phyloP scores from a whole-genome alignment of 2,113 vertebrate genomes.

The Phainopepla nitens region DNA sequence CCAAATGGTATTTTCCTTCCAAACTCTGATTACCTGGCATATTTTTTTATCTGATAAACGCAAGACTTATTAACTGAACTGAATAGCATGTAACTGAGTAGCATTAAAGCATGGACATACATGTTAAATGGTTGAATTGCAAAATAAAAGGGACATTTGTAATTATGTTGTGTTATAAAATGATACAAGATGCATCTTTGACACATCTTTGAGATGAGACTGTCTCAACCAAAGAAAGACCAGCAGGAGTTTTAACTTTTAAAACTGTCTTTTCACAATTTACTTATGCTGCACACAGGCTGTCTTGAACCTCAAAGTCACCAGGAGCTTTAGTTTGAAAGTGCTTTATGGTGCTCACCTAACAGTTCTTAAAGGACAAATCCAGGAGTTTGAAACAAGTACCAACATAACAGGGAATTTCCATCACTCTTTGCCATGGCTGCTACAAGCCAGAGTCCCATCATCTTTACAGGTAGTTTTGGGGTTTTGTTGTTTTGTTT shows the following conservation, averaged over 20 bases:
- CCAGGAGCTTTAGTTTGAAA: conserved; percentile 49
- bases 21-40: neutral
- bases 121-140: neutral
- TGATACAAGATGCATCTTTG: neutral
- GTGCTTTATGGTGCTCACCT: conserved; percentile 58
- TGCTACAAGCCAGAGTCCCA: conserved; percentile 66
- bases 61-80: neutral
- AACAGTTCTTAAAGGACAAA: conserved; percentile 43
- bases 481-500: neutral
- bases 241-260: neutral
- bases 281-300: conserved; percentile 45
- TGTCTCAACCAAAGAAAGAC: neutral
- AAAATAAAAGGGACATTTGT: neutral
- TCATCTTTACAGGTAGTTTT: conserved; percentile 63
- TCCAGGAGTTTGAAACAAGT: conserved; percentile 39
- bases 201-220: neutral
- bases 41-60: neutral
- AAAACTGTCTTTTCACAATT: neutral
- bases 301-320: conserved; percentile 41
- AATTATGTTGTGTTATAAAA: neutral
- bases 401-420: conserved; percentile 67
- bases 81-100: neutral
- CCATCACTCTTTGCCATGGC: conserved; percentile 72
- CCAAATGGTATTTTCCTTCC: neutral
- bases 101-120: neutral